A percentile compares a stretch with the other conserved stretches of the same genome.
Evolutionary conservation across 2,888 invertebrate genomes (phyloP).

Genomic region (Andrena dorsata): DNA sequence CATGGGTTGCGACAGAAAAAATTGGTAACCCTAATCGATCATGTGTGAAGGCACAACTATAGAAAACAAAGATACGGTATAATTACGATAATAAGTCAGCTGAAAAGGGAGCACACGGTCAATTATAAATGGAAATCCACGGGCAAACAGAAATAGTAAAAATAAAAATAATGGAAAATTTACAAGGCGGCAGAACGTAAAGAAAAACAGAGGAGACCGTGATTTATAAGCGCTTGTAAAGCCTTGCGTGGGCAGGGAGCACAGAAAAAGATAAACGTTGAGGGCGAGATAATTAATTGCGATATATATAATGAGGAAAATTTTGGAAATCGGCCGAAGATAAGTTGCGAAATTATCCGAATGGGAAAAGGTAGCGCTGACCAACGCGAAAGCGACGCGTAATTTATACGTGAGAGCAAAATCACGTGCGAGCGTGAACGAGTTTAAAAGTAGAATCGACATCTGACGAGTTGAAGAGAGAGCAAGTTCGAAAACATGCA

Average conservation of each 20-base stretch:
- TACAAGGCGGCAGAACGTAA: neutral
- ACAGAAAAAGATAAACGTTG: conserved; percentile 40
- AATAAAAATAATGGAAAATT: conserved; percentile 27
- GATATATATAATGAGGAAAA: conserved; percentile 36
- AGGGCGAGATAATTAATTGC: conserved; percentile 42
- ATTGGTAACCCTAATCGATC: too few relatives aligned
- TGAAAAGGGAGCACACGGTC: conserved; percentile 7
- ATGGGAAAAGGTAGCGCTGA: neutral
- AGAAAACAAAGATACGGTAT: neutral
- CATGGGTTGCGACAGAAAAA: too few relatives aligned
- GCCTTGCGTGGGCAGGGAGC: conserved; percentile 20
- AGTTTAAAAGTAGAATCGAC: conserved; percentile 23
- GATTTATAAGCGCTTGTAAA: conserved; percentile 55
- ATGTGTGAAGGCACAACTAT: too few relatives aligned
- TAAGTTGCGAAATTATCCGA: conserved; percentile 13
- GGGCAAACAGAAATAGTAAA: neutral
- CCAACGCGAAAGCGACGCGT: conserved; percentile 24
- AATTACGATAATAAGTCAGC: neutral
- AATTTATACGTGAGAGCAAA: conserved; percentile 22
- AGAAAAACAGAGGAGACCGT: conserved; percentile 19
- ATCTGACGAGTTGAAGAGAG: conserved; percentile 14
- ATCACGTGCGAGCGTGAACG: conserved; percentile 19
- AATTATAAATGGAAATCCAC: conserved; percentile 16
- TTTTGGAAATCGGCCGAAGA: conserved; percentile 4
- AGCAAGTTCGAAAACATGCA: neutral